Conservation (phyloP, 2,113 vertebrate genomes). For the Saccopteryx bilineata region DNA sequence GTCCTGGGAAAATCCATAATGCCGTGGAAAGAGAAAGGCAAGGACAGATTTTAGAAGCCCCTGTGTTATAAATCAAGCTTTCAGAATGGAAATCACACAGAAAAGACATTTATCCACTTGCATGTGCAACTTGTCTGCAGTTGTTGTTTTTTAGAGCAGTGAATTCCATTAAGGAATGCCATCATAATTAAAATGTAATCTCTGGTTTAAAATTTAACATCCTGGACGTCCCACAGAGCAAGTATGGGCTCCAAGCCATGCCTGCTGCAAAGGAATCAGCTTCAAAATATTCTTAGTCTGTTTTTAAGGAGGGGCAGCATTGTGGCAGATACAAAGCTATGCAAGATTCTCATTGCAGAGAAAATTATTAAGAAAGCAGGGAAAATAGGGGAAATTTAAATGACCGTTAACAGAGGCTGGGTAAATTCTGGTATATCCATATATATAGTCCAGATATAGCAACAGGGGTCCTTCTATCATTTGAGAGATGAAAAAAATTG, state of each 20-base stretch:
- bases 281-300: not conserved
- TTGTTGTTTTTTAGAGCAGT: constrained; percentile 24
- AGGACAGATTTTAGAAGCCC: constrained; percentile 51
- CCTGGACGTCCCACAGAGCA: not conserved
- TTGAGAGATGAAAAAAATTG: not conserved
- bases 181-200: constrained; percentile 56
- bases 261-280: not conserved
- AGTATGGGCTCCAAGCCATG: not conserved
- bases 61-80: constrained; percentile 7
- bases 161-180: not conserved
- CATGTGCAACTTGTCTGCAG: not conserved
- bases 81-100: not conserved
- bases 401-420: not conserved
- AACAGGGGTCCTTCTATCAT: not conserved
- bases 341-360: not conserved
- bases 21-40: not conserved
- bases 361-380: not conserved
- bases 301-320: not conserved
- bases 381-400: not conserved
- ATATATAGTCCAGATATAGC: not conserved
- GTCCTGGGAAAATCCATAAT: not conserved
- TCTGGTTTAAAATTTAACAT: constrained; percentile 62
- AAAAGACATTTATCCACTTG: constrained; percentile 36
- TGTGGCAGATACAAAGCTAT: not conserved
- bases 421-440: not conserved